phyloP scores from a whole-genome alignment of 2,113 vertebrate species.

The Menidia beryllina region DNA sequence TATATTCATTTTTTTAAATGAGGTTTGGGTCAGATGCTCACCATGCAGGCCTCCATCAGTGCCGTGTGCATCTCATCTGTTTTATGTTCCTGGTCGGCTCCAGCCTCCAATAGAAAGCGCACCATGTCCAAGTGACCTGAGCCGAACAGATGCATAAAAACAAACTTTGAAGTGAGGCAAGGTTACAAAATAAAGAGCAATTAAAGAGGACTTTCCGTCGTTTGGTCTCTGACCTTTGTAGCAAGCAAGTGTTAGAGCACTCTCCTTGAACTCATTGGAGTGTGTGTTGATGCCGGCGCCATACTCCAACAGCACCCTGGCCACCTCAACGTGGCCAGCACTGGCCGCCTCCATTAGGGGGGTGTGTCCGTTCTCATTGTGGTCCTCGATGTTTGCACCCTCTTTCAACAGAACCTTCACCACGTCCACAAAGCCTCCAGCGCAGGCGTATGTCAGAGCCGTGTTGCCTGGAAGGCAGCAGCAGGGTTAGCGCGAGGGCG shows the following conservation, averaged over 20 bases:
- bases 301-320: slow-evolving; percentile 95
- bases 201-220: not conserved
- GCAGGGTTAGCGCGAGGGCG: not conserved
- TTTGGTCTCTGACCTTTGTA: slow-evolving; percentile 91
- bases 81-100: slow-evolving; percentile 99
- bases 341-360: slow-evolving; percentile 99
- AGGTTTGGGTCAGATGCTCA: slow-evolving; percentile 82
- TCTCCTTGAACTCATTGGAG: slow-evolving; percentile 99
- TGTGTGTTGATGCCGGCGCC: slow-evolving; percentile 99
- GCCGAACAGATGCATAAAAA: slow-evolving; percentile 36
- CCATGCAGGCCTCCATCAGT: slow-evolving; percentile 99
- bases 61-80: slow-evolving; percentile 99
- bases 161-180: not conserved
- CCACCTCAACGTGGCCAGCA: slow-evolving; percentile 97
- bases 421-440: slow-evolving; percentile 97
- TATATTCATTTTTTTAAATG: not conserved
- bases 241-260: slow-evolving; percentile 97
- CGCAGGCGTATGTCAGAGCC: slow-evolving; percentile 96
- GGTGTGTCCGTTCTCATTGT: slow-evolving; percentile 99
- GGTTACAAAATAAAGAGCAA: too few species aligned
- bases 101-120: slow-evolving; percentile 97
- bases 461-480: slow-evolving; percentile 89
- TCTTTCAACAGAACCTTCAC: slow-evolving; percentile 98
- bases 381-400: slow-evolving; percentile 98
- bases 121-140: slow-evolving; percentile 99